phyloP scores from a whole-genome alignment of 2,797 vertebrate species.

The Agapornis canus region DNA sequence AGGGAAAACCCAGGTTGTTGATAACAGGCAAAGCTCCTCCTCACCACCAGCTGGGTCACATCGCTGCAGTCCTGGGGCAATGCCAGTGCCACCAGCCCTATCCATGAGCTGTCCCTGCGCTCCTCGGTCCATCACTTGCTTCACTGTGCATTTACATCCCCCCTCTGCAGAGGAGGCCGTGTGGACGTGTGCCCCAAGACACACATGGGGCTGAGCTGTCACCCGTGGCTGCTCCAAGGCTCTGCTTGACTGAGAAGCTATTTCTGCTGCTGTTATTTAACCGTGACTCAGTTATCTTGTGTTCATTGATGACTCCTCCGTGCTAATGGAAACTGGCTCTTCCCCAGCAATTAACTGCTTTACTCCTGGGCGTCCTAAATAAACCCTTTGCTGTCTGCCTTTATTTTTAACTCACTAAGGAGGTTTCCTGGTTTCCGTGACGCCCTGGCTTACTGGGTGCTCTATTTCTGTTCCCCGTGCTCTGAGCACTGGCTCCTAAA shows the following conservation, averaged over 20 bases:
- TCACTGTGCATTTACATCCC: accelerated
- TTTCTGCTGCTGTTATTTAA: constrained; percentile 15
- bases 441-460: not conserved
- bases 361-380: not conserved
- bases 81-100: not conserved
- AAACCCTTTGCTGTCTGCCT: not conserved
- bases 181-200: not conserved
- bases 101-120: accelerated
- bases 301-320: not conserved
- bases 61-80: not conserved
- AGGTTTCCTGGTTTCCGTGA: constrained; percentile 54
- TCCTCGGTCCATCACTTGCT: not conserved
- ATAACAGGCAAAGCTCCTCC: not conserved
- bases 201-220: accelerated
- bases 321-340: constrained; percentile 28
- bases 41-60: not conserved
- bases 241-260: not conserved
- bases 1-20: not conserved
- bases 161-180: not conserved
- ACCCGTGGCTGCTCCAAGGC: not conserved
- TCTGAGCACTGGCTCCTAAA: not conserved
- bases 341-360: constrained; percentile 32
- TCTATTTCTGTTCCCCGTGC: constrained; percentile 23
- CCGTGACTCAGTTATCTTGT: constrained; percentile 36
- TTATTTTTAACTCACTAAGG: constrained; percentile 56